Percentiles rank a stretch among this genome's conserved stretches.
These are phyloP conservation scores for Maniola jurtina DNA, from an alignment of 1,140 invertebrate genomes.

Conservation along the genomic window DNA sequence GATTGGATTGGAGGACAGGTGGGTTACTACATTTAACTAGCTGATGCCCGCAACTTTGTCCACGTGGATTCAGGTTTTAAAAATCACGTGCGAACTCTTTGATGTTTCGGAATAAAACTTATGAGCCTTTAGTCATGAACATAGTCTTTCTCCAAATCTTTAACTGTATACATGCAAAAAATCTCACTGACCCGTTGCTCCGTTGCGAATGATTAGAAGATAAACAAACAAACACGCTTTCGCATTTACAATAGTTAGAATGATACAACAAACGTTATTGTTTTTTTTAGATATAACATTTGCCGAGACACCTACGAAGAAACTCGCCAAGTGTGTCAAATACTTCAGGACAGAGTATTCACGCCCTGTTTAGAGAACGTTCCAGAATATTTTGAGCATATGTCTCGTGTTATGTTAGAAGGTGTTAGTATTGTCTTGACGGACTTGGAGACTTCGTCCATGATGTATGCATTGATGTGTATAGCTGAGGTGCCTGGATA, in stretches of 20 bases:
- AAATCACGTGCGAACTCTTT: too few species aligned
- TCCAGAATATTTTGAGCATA: constrained; percentile 62
- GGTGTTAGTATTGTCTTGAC: constrained; percentile 51
- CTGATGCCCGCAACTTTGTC: too few species aligned
- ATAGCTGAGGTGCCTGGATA: constrained; percentile 52
- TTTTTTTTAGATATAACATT: constrained; percentile 77
- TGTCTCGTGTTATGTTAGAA: constrained; percentile 54
- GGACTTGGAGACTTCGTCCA: constrained; percentile 26
- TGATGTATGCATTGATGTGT: constrained; percentile 40
- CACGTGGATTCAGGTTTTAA: too few species aligned
- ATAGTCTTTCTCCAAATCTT: too few species aligned
- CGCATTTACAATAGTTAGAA: too few species aligned
- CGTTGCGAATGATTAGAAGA: too few species aligned
- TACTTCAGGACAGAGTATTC: constrained; percentile 51
- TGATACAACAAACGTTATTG: too few species aligned
- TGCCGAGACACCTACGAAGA: constrained; percentile 59
- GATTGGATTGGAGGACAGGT: constrained; percentile 91
- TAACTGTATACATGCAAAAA: too few species aligned
- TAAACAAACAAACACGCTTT: too few species aligned
- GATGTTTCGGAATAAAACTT: too few species aligned
- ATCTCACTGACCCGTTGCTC: too few species aligned
- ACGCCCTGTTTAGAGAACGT: constrained; percentile 54
- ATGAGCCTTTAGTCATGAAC: too few species aligned
- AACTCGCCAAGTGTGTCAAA: constrained; percentile 53
- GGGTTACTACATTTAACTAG: constrained; percentile 13